Conservation (phyloP, 1,140 invertebrate species). For the Lutraria rhynchaena region DNA sequence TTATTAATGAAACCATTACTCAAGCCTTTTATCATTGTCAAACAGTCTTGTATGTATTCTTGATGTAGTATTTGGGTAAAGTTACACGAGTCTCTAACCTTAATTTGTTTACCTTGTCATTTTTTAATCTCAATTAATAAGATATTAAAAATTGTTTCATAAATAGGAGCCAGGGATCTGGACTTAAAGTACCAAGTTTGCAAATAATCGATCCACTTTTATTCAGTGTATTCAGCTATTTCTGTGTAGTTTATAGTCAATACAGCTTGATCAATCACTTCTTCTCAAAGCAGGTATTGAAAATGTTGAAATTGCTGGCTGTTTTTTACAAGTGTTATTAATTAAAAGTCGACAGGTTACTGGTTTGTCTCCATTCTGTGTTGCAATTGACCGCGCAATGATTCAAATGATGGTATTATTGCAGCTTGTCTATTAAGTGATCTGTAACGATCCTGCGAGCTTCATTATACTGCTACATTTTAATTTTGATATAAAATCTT, state of each 20-base stretch:
- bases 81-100: no score
- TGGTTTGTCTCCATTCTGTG: neutral
- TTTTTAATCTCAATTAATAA: neutral
- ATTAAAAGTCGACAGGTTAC: conserved; percentile 49
- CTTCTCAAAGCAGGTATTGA: conserved; percentile 28
- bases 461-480: no score
- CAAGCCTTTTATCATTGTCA: no score
- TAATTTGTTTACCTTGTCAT: no score
- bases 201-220: neutral
- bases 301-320: conserved; percentile 33
- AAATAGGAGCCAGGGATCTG: neutral
- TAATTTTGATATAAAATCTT: no score
- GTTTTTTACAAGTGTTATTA: conserved; percentile 48
- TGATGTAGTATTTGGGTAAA: no score
- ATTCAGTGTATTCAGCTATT: conserved; percentile 9
- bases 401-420: neutral
- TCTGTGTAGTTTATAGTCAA: conserved; percentile 13
- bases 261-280: conserved; percentile 38
- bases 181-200: conserved; percentile 17
- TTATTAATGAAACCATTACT: no score
- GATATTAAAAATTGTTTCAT: neutral
- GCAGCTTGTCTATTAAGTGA: no score
- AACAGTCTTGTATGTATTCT: no score
- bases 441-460: no score
- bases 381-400: neutral